These are phyloP conservation scores for Drosophila chauvacae DNA, from an alignment of 1,140 invertebrate species.

Conservation along the genomic window DNA sequence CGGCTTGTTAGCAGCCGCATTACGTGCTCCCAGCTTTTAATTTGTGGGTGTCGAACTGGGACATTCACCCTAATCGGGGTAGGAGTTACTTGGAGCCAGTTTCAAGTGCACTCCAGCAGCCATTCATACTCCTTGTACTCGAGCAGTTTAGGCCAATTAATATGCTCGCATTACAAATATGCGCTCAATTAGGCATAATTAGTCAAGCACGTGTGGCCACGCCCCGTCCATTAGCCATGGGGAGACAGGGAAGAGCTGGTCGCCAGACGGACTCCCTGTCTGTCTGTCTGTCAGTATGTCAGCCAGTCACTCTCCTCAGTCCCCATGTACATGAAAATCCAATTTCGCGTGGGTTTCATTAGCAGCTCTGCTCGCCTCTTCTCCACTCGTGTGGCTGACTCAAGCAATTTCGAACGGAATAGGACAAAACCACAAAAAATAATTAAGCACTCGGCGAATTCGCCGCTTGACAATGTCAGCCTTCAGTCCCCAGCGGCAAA, in stretches of 20 bases:
- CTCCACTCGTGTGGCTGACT: slow-evolving; percentile 40
- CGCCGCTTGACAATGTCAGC: slow-evolving; percentile 72
- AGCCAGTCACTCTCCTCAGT: slow-evolving; percentile 5
- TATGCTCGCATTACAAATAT: slow-evolving; percentile 76
- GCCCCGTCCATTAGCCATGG: slow-evolving; percentile 61
- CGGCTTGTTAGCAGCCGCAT: slow-evolving; percentile 45
- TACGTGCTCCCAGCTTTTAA: slow-evolving; percentile 46
- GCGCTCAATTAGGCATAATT: slow-evolving; percentile 76
- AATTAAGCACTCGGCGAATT: slow-evolving; percentile 77
- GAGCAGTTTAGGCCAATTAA: slow-evolving; percentile 65
- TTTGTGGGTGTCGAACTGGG: slow-evolving; percentile 29
- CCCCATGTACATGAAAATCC: slow-evolving; percentile 77
- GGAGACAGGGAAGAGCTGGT: background rate
- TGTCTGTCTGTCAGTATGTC: slow-evolving; percentile 6
- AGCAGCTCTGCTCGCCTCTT: slow-evolving; percentile 47
- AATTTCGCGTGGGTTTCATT: slow-evolving; percentile 78
- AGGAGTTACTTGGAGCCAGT: slow-evolving; percentile 17
- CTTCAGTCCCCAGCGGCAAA: slow-evolving; percentile 22
- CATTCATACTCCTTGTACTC: slow-evolving; percentile 48
- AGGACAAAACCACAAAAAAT: slow-evolving; percentile 79
- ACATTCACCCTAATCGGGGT: slow-evolving; percentile 30
- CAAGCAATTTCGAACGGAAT: slow-evolving; percentile 66
- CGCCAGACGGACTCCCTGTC: slow-evolving; percentile 20
- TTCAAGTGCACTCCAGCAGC: slow-evolving; percentile 47
- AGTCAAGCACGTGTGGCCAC: slow-evolving; percentile 77